Percentiles rank a stretch among this genome's conserved stretches.
Evolutionary conservation across 2,888 invertebrate species (phyloP).

Genomic region (Phortica magna): DNA sequence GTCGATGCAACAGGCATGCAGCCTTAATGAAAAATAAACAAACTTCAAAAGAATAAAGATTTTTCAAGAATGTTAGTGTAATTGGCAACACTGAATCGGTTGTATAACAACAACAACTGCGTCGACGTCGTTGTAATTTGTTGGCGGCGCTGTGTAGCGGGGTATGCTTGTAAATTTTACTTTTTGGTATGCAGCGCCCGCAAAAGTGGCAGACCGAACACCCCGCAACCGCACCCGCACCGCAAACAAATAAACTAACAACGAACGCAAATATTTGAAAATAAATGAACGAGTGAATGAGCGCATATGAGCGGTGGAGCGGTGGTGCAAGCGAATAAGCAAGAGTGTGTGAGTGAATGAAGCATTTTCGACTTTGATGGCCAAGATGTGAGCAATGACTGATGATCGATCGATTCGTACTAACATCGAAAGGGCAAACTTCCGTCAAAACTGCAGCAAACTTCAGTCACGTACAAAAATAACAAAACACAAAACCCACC

Average conservation of each 20-base stretch:
- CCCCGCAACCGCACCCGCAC: constrained; percentile 2
- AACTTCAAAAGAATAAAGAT: constrained; percentile 63
- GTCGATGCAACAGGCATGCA: constrained; percentile 52
- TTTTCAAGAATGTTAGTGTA: constrained; percentile 59
- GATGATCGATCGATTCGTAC: constrained; percentile 5
- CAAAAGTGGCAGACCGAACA: constrained; percentile 26
- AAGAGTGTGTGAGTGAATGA: neutral
- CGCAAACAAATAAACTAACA: constrained; percentile 49
- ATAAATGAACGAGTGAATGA: neutral
- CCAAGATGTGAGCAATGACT: neutral
- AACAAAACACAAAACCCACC: too few species aligned
- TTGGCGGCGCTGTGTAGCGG: too few species aligned
- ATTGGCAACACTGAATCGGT: constrained; percentile 55
- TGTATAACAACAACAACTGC: neutral
- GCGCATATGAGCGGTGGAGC: neutral
- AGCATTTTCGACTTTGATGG: neutral
- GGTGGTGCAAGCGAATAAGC: neutral
- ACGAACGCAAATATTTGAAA: constrained; percentile 48
- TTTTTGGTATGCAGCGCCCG: constrained; percentile 4
- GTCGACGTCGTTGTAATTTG: neutral
- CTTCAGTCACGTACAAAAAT: neutral
- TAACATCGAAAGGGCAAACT: neutral
- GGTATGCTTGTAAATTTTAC: neutral
- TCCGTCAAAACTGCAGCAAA: neutral
- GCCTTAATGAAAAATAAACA: constrained; percentile 71